phyloP scores from a whole-genome alignment of 2,113 vertebrate species.

The Brachypodius melanocephalos region DNA sequence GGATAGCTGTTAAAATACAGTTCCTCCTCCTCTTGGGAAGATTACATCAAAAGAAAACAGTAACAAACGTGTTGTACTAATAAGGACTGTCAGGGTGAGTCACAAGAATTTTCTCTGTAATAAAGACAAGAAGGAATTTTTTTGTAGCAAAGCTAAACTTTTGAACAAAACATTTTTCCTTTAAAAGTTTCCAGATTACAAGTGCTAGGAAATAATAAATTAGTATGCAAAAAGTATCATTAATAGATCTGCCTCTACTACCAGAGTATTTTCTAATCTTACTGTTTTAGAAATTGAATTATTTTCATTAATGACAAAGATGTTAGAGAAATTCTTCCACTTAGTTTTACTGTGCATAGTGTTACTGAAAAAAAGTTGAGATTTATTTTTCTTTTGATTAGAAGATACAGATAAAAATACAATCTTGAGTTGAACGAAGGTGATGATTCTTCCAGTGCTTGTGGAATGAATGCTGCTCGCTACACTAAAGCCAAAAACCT shows the following conservation, averaged over 20 bases:
- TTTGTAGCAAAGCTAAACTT: neutral
- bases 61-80: neutral
- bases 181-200: neutral
- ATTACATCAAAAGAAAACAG: conserved; percentile 40
- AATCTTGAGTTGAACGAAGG: neutral
- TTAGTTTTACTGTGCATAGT: neutral
- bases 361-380: neutral
- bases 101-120: neutral
- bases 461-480: neutral
- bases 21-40: neutral
- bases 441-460: neutral
- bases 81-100: conserved; percentile 1
- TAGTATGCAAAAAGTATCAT: neutral
- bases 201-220: neutral
- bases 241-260: neutral
- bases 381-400: neutral
- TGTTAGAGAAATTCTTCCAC: neutral
- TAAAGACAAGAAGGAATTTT: neutral
- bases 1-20: conserved; percentile 24
- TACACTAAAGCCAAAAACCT: neutral
- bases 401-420: neutral
- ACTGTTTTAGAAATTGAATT: neutral
- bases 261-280: neutral
- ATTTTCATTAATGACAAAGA: neutral
- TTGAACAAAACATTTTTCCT: neutral